These are phyloP conservation scores for Sapajus apella DNA, from an alignment of 2,113 vertebrate species.

Conservation along the genomic window DNA sequence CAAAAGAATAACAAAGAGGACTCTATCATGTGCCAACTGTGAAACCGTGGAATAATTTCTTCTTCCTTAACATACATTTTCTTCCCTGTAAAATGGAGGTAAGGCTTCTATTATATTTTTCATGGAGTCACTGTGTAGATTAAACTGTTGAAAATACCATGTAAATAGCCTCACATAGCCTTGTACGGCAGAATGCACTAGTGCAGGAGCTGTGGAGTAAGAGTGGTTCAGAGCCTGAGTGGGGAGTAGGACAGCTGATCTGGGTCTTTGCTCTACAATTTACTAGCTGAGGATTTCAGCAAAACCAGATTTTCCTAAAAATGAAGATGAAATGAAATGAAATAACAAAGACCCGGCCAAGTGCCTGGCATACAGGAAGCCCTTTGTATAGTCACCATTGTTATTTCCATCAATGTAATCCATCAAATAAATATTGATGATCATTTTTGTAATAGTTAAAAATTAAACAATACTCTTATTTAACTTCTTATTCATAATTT, in stretches of 20 bases:
- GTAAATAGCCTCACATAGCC: background rate
- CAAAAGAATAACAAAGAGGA: background rate
- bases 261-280: background rate
- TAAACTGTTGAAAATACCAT: no score
- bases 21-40: background rate
- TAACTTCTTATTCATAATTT: constrained; percentile 4
- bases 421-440: background rate
- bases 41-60: background rate
- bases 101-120: background rate
- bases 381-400: background rate
- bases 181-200: accelerated
- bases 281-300: background rate
- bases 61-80: background rate
- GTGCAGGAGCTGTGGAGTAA: background rate
- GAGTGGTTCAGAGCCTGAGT: background rate
- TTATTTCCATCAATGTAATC: background rate
- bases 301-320: background rate
- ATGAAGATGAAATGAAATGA: background rate
- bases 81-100: background rate
- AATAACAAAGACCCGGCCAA: background rate
- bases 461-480: background rate
- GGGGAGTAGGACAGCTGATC: background rate
- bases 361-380: background rate
- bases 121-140: accelerated
- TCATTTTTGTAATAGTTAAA: background rate